Evolutionary conservation across 1,140 invertebrate genomes (phyloP).

Genomic region (Hylaeus volcanicus): DNA sequence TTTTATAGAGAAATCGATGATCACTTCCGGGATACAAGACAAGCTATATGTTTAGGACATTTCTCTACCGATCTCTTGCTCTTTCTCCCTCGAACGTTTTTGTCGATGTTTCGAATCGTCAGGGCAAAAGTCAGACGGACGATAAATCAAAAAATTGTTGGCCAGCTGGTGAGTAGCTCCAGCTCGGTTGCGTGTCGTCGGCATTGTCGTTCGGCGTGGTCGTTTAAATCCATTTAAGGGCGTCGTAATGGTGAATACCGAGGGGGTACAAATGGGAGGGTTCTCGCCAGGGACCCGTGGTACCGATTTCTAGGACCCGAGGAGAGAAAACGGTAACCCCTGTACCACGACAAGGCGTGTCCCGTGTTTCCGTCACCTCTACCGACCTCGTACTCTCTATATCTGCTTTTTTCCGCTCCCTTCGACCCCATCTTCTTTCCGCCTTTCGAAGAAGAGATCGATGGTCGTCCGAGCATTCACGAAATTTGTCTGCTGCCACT

Average conservation of each 20-base stretch:
- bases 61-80: conserved; percentile 4
- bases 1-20: too few species aligned
- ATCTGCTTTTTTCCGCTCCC: neutral
- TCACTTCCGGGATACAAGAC: too few species aligned
- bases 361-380: conserved; percentile 59
- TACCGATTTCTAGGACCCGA: conserved; percentile 36
- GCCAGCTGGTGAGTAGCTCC: conserved; percentile 53
- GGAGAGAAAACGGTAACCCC: conserved; percentile 48
- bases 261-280: conserved; percentile 22
- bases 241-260: conserved; percentile 22
- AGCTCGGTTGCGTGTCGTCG: conserved; percentile 56
- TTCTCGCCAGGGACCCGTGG: neutral
- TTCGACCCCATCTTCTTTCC: neutral
- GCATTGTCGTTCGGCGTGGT: conserved; percentile 51
- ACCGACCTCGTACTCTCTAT: conserved; percentile 40
- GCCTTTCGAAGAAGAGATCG: conserved; percentile 53
- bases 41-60: conserved; percentile 57
- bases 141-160: conserved; percentile 64
- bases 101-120: conserved; percentile 10
- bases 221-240: conserved; percentile 67
- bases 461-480: conserved; percentile 50
- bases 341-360: conserved; percentile 56
- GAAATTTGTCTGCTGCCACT: conserved; percentile 48
- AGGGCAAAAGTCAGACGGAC: conserved; percentile 41
- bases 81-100: neutral